These are phyloP conservation scores for Nomada fabriciana DNA, from an alignment of 2,888 invertebrate genomes.

Conservation along the genomic window DNA sequence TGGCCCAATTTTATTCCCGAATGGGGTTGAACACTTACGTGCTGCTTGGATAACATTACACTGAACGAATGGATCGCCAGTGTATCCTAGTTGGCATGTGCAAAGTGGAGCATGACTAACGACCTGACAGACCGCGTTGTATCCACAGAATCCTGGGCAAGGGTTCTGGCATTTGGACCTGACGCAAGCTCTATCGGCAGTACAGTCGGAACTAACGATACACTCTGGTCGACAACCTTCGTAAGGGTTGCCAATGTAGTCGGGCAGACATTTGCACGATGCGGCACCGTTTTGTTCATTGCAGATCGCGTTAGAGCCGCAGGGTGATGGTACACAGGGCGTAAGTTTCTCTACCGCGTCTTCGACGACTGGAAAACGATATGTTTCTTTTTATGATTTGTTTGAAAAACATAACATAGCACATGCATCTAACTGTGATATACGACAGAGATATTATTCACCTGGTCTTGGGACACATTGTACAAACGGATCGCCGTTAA, in stretches of 20 bases:
- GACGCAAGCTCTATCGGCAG: constrained; percentile 89
- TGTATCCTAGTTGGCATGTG: constrained; percentile 87
- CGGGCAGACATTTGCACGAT: constrained; percentile 86
- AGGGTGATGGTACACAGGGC: constrained; percentile 92
- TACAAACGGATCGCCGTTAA: constrained; percentile 86
- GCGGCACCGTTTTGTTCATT: constrained; percentile 86
- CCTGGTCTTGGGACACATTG: constrained; percentile 72
- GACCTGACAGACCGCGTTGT: constrained; percentile 90
- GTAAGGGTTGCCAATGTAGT: constrained; percentile 88
- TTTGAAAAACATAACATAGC: neutral
- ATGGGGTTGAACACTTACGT: constrained; percentile 81
- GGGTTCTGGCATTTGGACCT: constrained; percentile 89
- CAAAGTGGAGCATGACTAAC: constrained; percentile 92
- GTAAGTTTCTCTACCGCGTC: constrained; percentile 64
- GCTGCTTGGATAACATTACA: constrained; percentile 85
- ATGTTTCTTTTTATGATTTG: neutral
- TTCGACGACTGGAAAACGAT: constrained; percentile 20
- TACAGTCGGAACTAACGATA: constrained; percentile 88
- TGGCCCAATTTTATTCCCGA: neutral
- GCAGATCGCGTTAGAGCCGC: constrained; percentile 93
- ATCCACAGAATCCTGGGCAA: constrained; percentile 91
- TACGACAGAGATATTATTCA: constrained; percentile 60
- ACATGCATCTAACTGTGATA: neutral
- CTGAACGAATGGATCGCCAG: constrained; percentile 91
- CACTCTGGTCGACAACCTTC: constrained; percentile 90